Percentiles rank a stretch among this genome's conserved stretches.
phyloP scores from a whole-genome alignment of 2,113 vertebrate species.

The Platysternon megacephalum region DNA sequence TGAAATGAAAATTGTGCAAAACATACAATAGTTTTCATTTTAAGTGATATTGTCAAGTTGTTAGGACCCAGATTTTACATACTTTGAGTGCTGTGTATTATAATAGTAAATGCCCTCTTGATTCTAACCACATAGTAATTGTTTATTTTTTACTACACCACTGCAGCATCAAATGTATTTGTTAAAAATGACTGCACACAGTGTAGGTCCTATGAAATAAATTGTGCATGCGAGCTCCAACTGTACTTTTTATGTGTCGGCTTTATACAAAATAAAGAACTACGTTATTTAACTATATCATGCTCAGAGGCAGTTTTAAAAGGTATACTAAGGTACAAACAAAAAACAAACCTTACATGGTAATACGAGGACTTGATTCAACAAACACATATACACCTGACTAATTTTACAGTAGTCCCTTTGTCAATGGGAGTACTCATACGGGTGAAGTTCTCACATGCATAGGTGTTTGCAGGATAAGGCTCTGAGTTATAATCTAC shows the following conservation, averaged over 20 bases:
- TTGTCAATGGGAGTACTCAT: background rate
- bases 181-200: background rate
- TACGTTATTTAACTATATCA: background rate
- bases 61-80: conserved; percentile 11
- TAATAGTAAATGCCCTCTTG: accelerated
- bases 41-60: background rate
- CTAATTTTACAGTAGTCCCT: background rate
- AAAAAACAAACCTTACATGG: background rate
- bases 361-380: background rate
- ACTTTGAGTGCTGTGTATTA: background rate
- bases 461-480: background rate
- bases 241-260: background rate
- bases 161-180: background rate
- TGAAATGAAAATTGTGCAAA: background rate
- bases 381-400: background rate
- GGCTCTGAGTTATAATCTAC: background rate
- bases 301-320: background rate
- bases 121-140: background rate
- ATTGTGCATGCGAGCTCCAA: background rate
- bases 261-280: background rate
- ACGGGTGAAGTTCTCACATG: background rate
- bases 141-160: background rate
- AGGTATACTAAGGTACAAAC: background rate
- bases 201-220: background rate
- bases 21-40: background rate